Evolutionary conservation across 2,113 vertebrate species (phyloP), one percentile per base, ranked within the genome.

Genomic region (Uria lomvia): DNA sequence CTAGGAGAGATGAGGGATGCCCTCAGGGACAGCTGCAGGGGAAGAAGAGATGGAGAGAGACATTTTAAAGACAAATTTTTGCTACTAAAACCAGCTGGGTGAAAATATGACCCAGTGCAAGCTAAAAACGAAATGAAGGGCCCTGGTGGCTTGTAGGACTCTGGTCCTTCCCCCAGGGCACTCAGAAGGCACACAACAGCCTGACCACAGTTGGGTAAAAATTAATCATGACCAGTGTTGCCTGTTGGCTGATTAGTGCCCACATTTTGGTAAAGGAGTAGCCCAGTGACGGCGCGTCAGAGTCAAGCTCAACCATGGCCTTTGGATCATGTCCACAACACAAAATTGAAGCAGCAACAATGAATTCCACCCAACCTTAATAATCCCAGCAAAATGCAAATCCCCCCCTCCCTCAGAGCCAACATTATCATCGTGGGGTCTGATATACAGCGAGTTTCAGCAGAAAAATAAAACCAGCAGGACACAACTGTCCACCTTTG

Each of bases 401-500:
- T 52, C 52, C 11, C 5, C 11, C 5, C 34, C 27, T 47, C 13
- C 53, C 15, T 36, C n/a, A 36, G 63, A 56, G 11, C 27, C 50
- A 70, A 47, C 3, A 2, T 23, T 42, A 21, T 60, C 34, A 43
- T 19, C 1, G 0, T 6, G 15, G 26, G 15, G 22, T 38, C 30
- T 60, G 47, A 17, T 24, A 13, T 40, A n/a, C 2, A 4, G 26
- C 4, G 1, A 52, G 24, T 66, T 38, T 74, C 60, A 47, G 36
- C 12, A 55, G 53, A 67, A 74, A 80, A 59, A 47, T 45, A 86
- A 53, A 59, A 55, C 32, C 42, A 76, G 30, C 27, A 43, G 49
- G 32, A 74, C 27, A 50, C 49, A 70, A 15, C 19, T 30, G 49
- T 62, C 55, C 47, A 30, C 38, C 53, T 60, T 67, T 38, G 34